Percentiles rank a stretch among this genome's conserved stretches.
phyloP scores from a whole-genome alignment of 2,113 vertebrate species.

The Hemicordylus capensis region DNA sequence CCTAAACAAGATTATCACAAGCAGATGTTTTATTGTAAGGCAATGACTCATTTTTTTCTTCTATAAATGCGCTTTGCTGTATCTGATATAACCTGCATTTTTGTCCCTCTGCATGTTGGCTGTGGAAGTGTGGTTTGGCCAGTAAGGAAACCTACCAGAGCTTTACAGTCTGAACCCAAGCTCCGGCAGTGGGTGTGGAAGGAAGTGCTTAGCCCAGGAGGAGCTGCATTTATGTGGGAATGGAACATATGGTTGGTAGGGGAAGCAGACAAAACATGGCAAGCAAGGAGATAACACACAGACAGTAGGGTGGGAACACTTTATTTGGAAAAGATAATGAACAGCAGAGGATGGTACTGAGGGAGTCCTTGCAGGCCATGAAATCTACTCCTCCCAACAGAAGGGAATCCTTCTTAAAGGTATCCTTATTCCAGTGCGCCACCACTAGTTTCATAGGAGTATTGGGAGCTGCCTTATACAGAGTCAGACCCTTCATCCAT shows the following conservation, averaged over 20 bases:
- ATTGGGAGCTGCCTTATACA: neutral
- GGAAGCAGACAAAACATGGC: neutral
- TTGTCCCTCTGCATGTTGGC: neutral
- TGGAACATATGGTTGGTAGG: neutral
- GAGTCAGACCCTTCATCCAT: no score
- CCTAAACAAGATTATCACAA: neutral
- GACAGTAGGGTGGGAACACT: neutral
- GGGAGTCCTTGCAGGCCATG: neutral
- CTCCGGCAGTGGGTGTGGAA: neutral
- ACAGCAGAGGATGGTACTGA: neutral
- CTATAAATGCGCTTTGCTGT: neutral
- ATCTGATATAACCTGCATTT: neutral
- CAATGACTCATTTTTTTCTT: neutral
- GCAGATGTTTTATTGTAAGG: slow-evolving; percentile 8
- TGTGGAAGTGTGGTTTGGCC: neutral
- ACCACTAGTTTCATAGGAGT: neutral
- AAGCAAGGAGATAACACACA: neutral
- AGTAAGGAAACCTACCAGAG: neutral
- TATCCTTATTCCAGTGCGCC: neutral
- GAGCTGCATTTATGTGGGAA: neutral
- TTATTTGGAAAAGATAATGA: rapidly evolving
- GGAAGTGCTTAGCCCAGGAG: neutral
- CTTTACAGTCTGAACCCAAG: neutral
- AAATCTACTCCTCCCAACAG: no score
- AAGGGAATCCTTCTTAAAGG: neutral